These are phyloP conservation scores for Eulemur coronatus DNA, from an alignment of 2,797 vertebrate species.

Conservation along the genomic window DNA sequence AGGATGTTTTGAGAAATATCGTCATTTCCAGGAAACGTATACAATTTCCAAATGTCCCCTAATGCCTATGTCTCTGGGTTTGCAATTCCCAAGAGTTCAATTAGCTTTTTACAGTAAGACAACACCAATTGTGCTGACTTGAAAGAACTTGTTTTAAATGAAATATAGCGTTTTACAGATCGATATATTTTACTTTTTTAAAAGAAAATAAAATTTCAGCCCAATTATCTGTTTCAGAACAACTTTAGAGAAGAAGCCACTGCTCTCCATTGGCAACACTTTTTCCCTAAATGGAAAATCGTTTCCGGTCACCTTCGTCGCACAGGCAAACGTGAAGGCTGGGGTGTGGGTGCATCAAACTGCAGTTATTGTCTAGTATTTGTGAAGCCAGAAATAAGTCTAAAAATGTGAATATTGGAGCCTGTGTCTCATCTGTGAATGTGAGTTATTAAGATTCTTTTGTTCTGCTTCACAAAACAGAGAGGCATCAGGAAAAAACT, in stretches of 20 bases:
- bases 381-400: background rate
- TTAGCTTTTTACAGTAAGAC: slow-evolving; percentile 15
- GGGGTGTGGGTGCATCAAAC: background rate
- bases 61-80: background rate
- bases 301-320: slow-evolving; percentile 33
- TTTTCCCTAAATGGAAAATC: slow-evolving; percentile 43
- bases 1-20: slow-evolving; percentile 45
- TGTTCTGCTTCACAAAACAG: background rate
- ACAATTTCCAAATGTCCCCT: slow-evolving; percentile 8
- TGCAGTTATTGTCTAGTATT: background rate
- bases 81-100: slow-evolving; percentile 22
- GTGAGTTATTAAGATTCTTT: background rate
- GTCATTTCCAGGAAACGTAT: slow-evolving; percentile 35
- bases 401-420: background rate
- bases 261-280: background rate
- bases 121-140: slow-evolving; percentile 34
- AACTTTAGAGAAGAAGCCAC: background rate
- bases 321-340: background rate
- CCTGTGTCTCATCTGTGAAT: background rate
- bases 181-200: slow-evolving; percentile 56
- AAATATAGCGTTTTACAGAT: slow-evolving; percentile 31
- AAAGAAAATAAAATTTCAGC: slow-evolving; percentile 57
- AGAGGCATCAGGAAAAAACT: background rate
- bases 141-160: slow-evolving; percentile 59
- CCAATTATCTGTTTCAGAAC: slow-evolving; percentile 32